Percentiles rank a stretch among this genome's conserved stretches.
Conservation (phyloP, 2,888 invertebrate species). For the Lepetodrilus schrolli region DNA sequence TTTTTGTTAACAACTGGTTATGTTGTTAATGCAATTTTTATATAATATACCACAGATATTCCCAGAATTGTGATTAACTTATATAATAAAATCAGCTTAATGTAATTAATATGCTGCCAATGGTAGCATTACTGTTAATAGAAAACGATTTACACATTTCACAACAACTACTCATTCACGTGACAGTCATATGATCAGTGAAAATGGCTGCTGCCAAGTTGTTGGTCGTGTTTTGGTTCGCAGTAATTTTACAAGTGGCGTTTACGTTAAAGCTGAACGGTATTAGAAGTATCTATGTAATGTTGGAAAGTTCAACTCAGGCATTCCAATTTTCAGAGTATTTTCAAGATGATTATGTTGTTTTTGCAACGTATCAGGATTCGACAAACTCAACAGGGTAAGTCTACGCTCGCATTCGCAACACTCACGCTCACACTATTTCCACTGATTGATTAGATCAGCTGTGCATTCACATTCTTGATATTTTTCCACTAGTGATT, state of each 20-base stretch:
- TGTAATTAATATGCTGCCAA: neutral
- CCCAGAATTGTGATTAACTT: neutral
- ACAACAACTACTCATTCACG: neutral
- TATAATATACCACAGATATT: neutral
- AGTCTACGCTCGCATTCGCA: neutral
- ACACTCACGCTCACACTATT: too few relatives aligned
- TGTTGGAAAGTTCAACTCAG: neutral
- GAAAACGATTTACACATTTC: neutral
- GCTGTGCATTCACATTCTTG: too few relatives aligned
- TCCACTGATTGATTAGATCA: too few relatives aligned
- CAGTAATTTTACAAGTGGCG: neutral
- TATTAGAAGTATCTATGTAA: neutral
- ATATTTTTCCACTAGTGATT: too few relatives aligned
- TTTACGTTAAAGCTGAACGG: neutral
- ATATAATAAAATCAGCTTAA: neutral
- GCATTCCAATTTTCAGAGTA: neutral
- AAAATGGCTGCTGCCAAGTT: conserved; percentile 7
- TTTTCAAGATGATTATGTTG: neutral
- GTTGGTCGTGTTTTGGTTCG: neutral
- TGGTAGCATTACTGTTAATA: neutral
- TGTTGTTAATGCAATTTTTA: neutral
- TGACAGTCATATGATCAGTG: conserved; percentile 9
- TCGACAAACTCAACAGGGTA: neutral
- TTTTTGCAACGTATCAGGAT: neutral
- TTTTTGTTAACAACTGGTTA: neutral